Evolutionary conservation across 2,888 invertebrate genomes (phyloP).

Genomic region (Pharmacophagus antenor): DNA sequence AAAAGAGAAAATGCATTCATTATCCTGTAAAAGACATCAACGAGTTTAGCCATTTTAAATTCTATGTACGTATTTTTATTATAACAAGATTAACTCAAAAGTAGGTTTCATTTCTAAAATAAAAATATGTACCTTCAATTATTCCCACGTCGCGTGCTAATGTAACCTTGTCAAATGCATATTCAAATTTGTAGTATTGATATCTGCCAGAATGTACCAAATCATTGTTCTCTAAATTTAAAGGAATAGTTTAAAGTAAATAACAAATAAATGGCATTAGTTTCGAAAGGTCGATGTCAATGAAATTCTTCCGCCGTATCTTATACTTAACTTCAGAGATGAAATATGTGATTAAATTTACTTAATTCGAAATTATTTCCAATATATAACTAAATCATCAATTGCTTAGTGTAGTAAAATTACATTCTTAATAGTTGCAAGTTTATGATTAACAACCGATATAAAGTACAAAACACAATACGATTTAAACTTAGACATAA

Average conservation of each 20-base stretch:
- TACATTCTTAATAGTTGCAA: too few relatives aligned
- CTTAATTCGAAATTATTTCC: not conserved
- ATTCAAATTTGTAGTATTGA: slow-evolving; percentile 62
- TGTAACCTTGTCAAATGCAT: slow-evolving; percentile 64
- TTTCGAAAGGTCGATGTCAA: slow-evolving; percentile 23
- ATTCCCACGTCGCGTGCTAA: slow-evolving; percentile 40
- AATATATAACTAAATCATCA: not conserved
- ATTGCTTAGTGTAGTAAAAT: too few relatives aligned
- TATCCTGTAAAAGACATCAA: slow-evolving; percentile 28
- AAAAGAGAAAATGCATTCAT: not conserved
- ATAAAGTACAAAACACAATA: not conserved
- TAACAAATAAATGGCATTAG: slow-evolving; percentile 26
- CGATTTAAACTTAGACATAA: not conserved
- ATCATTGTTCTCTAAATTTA: slow-evolving; percentile 52
- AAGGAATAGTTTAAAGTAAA: slow-evolving; percentile 24
- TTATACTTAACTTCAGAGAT: not conserved
- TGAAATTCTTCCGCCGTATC: not conserved
- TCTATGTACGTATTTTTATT: not conserved
- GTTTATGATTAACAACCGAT: not conserved
- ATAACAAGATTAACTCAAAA: not conserved
- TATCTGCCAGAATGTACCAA: slow-evolving; percentile 66
- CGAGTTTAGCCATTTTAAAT: slow-evolving; percentile 1
- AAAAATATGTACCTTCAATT: not conserved
- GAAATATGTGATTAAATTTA: not conserved
- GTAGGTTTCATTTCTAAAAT: not conserved